Percentiles rank a stretch among this genome's conserved stretches.
phyloP scores from a whole-genome alignment of 2,888 invertebrate species.

The Noctua comes region DNA sequence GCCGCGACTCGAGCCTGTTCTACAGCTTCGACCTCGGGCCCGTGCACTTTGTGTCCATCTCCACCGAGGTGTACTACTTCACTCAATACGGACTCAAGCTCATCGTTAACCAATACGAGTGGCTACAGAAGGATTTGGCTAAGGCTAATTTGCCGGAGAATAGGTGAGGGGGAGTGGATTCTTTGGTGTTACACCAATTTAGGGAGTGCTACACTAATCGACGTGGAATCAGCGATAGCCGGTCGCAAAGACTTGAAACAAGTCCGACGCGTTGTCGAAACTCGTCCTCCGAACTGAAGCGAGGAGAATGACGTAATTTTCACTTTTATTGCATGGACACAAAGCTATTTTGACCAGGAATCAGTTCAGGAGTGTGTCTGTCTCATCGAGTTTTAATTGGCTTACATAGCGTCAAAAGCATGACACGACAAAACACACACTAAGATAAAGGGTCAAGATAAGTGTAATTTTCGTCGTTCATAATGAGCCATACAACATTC shows the following conservation, averaged over 20 bases:
- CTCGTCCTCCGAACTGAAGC: no score
- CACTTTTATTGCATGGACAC: background rate
- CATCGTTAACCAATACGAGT: constrained; percentile 94
- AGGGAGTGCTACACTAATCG: background rate
- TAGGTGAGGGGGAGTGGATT: constrained; percentile 81
- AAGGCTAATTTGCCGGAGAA: constrained; percentile 94
- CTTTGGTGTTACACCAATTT: background rate
- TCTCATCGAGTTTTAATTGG: no score
- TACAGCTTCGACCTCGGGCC: constrained; percentile 97
- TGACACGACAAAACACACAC: no score
- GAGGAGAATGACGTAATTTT: background rate
- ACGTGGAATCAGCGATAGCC: background rate
- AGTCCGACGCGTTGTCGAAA: no score
- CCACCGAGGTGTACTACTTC: constrained; percentile 98
- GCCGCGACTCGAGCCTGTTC: constrained; percentile 92
- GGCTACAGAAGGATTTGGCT: constrained; percentile 95
- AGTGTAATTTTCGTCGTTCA: background rate
- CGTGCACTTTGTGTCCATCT: constrained; percentile 96
- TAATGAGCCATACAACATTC: background rate
- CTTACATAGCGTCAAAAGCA: no score
- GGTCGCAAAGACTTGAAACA: background rate
- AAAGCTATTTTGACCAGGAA: background rate
- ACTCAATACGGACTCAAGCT: constrained; percentile 95
- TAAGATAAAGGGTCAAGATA: no score
- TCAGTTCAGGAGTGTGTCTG: background rate